phyloP scores from a whole-genome alignment of 2,113 vertebrate species.

The Albula glossodonta region DNA sequence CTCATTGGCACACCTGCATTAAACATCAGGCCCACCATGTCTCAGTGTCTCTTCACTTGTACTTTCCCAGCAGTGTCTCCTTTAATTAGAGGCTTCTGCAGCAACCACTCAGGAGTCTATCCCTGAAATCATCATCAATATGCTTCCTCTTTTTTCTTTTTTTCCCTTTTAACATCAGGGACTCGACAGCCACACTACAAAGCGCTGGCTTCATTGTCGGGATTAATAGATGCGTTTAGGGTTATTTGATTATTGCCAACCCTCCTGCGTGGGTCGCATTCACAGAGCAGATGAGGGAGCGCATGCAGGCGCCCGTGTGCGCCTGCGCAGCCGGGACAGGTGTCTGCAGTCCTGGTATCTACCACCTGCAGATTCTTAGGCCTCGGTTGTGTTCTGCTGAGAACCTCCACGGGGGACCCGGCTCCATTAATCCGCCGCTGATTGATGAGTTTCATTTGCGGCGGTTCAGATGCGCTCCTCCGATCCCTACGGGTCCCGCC shows the following conservation, averaged over 20 bases:
- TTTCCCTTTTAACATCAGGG: not conserved
- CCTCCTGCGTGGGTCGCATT: conserved; percentile 24
- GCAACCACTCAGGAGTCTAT: not conserved
- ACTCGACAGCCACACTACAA: conserved; percentile 5
- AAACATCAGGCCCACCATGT: conserved; percentile 43
- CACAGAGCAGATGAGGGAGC: conserved; percentile 3
- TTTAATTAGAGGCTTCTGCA: conserved; percentile 64
- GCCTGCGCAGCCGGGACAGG: not conserved
- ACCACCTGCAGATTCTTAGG: not conserved
- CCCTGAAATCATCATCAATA: not conserved
- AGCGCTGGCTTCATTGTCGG: conserved; percentile 55
- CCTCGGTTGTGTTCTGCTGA: not conserved
- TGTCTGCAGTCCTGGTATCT: conserved; percentile 8
- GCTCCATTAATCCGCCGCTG: conserved; percentile 32
- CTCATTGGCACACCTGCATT: not conserved
- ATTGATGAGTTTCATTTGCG: conserved; percentile 49
- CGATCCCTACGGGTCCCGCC: conserved; percentile 29
- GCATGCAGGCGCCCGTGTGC: not conserved
- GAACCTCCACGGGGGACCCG: not conserved
- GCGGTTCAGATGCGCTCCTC: conserved; percentile 39
- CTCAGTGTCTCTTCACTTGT: conserved; percentile 35
- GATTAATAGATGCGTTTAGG: conserved; percentile 51
- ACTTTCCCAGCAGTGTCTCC: conserved; percentile 49
- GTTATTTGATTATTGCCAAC: conserved; percentile 42
- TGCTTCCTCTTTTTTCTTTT: not conserved